These are phyloP conservation scores for Ptiloglossa arizonensis DNA, from an alignment of 1,140 invertebrate species.

Conservation along the genomic window DNA sequence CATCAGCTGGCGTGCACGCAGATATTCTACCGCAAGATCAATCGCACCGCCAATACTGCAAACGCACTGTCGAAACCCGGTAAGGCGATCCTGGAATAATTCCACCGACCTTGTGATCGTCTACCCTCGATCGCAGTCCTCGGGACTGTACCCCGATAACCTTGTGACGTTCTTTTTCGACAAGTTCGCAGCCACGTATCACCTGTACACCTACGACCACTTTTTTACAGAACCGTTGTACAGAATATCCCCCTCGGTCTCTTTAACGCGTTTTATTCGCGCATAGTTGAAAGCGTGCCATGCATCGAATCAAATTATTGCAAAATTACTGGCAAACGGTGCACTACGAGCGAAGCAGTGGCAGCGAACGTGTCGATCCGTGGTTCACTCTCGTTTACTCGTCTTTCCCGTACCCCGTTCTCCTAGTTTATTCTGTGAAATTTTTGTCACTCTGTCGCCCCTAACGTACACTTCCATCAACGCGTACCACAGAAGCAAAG, in stretches of 20 bases:
- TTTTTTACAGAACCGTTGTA: no score
- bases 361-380: no score
- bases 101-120: slow-evolving; percentile 34
- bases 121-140: background rate
- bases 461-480: no score
- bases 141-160: background rate
- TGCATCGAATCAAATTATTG: no score
- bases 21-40: slow-evolving; percentile 3
- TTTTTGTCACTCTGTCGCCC: background rate
- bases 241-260: no score
- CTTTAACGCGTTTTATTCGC: no score
- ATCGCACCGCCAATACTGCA: slow-evolving; percentile 39
- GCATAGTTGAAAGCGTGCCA: no score
- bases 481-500: background rate
- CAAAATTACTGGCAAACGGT: no score
- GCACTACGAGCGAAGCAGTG: no score
- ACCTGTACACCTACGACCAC: no score
- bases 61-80: slow-evolving; percentile 34
- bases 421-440: no score
- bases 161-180: background rate
- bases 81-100: slow-evolving; percentile 50
- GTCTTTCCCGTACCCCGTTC: background rate
- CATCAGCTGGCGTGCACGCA: slow-evolving; percentile 37
- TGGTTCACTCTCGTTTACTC: no score
- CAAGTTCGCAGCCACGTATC: background rate